Percentiles rank a stretch among this genome's conserved stretches.
Conservation (phyloP, 2,113 vertebrate species). For the Callaeas wilsoni region DNA sequence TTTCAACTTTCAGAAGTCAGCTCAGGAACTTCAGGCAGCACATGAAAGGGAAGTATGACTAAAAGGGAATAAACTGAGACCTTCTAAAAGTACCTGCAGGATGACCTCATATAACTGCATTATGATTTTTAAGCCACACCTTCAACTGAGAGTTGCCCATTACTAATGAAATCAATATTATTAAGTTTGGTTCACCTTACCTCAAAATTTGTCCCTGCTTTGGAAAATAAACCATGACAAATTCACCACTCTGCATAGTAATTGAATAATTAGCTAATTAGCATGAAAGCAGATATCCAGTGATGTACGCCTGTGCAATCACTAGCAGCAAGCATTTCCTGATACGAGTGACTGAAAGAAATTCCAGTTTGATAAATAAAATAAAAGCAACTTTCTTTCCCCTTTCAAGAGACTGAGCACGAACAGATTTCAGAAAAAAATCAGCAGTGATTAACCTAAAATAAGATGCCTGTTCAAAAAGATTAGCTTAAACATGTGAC, state of each 20-base stretch:
- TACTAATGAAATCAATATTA: background rate
- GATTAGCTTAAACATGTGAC: background rate
- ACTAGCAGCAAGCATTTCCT: background rate
- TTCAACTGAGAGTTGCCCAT: background rate
- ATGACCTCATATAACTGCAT: background rate
- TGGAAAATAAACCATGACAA: background rate
- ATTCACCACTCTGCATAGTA: background rate
- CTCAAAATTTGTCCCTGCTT: background rate
- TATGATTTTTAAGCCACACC: background rate
- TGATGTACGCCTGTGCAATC: background rate
- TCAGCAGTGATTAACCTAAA: conserved; percentile 29
- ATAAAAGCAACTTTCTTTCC: background rate
- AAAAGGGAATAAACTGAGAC: background rate
- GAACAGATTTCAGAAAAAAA: background rate
- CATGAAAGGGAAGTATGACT: background rate
- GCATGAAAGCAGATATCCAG: background rate
- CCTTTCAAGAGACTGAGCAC: background rate
- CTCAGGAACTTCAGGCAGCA: background rate
- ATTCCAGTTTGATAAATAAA: background rate
- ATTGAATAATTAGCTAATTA: background rate
- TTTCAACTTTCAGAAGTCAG: background rate
- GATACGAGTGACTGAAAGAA: background rate
- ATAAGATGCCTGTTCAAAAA: background rate
- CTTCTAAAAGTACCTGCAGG: background rate
- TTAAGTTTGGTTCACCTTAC: background rate